phyloP scores from a whole-genome alignment of 2,797 vertebrate genomes.

The Enteromius treurensis region DNA sequence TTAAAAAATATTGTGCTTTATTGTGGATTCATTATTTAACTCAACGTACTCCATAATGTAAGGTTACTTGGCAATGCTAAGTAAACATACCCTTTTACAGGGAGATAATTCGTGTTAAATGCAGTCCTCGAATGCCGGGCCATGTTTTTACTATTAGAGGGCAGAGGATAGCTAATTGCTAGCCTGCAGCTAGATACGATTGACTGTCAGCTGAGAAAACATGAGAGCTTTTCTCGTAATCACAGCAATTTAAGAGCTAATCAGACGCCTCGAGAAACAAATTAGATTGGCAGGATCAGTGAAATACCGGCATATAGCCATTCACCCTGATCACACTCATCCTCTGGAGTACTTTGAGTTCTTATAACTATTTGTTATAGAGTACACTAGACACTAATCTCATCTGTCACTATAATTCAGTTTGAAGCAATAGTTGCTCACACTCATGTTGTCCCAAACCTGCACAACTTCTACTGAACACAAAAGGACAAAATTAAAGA shows the following conservation, averaged over 20 bases:
- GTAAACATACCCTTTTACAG: constrained; percentile 55
- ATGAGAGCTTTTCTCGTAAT: constrained; percentile 66
- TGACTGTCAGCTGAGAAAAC: constrained; percentile 73
- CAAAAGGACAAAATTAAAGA: neutral
- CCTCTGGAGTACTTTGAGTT: constrained; percentile 37
- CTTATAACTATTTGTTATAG: constrained; percentile 18
- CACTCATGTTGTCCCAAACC: neutral
- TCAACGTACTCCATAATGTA: constrained; percentile 34
- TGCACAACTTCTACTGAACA: neutral
- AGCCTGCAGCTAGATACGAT: constrained; percentile 64
- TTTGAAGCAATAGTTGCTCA: neutral
- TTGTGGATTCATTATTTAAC: constrained; percentile 27
- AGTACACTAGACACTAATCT: neutral
- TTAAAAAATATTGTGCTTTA: neutral
- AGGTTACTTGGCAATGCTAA: constrained; percentile 25
- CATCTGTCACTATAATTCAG: neutral
- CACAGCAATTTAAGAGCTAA: constrained; percentile 63
- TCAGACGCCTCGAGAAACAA: constrained; percentile 63
- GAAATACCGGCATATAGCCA: constrained; percentile 58
- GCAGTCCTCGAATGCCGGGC: constrained; percentile 45
- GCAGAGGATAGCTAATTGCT: constrained; percentile 63
- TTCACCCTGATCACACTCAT: constrained; percentile 36
- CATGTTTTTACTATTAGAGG: constrained; percentile 65
- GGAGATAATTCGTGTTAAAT: constrained; percentile 44
- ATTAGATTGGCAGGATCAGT: constrained; percentile 64